Conservation (phyloP, 1,140 invertebrate genomes). For the Ganaspis sp. region DNA sequence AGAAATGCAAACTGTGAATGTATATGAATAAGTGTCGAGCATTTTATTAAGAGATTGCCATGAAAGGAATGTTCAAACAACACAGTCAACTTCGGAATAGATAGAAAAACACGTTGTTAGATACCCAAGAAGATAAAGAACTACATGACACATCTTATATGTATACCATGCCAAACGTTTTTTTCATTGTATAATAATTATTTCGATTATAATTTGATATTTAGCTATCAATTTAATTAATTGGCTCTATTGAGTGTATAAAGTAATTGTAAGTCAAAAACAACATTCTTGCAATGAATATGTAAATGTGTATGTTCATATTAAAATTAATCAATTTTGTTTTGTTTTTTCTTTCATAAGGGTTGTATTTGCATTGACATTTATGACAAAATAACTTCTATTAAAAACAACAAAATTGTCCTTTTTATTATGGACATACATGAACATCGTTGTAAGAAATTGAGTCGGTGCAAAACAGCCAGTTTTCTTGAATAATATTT, state of each 20-base stretch:
- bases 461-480: neutral
- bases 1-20: neutral
- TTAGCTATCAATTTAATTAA: constrained; percentile 69
- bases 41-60: neutral
- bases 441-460: neutral
- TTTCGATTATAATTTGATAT: constrained; percentile 71
- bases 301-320: neutral
- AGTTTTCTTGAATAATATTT: neutral
- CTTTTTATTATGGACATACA: too few species aligned
- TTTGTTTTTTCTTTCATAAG: too few species aligned
- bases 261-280: constrained; percentile 63
- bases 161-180: constrained; percentile 64
- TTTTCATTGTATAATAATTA: constrained; percentile 73
- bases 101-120: neutral
- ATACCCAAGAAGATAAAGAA: constrained; percentile 43
- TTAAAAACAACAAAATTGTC: too few species aligned
- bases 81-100: neutral
- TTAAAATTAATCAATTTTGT: too few species aligned
- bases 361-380: too few species aligned
- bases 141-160: constrained; percentile 48
- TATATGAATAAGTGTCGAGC: neutral
- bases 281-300: constrained; percentile 50
- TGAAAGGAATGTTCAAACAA: neutral
- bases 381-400: too few species aligned
- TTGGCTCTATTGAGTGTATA: constrained; percentile 70